Conservation (phyloP, 1,140 invertebrate genomes). For the Formica exsecta region DNA sequence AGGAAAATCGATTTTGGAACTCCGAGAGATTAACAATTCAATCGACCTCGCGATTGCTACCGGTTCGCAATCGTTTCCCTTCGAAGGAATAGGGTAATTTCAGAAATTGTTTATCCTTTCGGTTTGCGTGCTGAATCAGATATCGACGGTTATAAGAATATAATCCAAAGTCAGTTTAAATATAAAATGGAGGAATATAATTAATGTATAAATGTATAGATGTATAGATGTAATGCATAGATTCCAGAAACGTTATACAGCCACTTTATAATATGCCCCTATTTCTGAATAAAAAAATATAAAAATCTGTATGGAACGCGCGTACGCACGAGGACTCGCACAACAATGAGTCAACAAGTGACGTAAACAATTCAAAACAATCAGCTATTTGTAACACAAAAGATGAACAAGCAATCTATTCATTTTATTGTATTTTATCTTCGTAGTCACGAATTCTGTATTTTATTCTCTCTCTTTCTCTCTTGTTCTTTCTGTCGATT, state of each 20-base stretch:
- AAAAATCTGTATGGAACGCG: background rate
- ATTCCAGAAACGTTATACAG: background rate
- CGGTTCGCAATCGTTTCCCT: constrained; percentile 45
- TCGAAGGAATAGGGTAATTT: constrained; percentile 42
- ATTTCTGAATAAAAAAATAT: background rate
- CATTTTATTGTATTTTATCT: constrained; percentile 47
- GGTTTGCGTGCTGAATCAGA: constrained; percentile 27
- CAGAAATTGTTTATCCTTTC: constrained; percentile 52
- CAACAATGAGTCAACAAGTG: constrained; percentile 27
- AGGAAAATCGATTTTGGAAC: constrained; percentile 59
- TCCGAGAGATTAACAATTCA: constrained; percentile 60
- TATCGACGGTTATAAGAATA: background rate
- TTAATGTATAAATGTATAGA: too few species aligned
- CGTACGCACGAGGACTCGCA: background rate
- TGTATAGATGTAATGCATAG: background rate
- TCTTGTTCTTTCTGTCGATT: background rate
- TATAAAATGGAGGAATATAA: background rate
- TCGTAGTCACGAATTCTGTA: background rate
- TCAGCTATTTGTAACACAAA: constrained; percentile 57
- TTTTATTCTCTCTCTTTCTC: background rate
- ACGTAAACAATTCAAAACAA: constrained; percentile 56
- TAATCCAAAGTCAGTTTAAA: constrained; percentile 21
- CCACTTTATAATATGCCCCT: background rate
- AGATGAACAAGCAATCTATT: constrained; percentile 53
- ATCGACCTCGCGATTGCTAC: constrained; percentile 56